These are phyloP conservation scores for Melanotaenia parkinsoni DNA, from an alignment of 2,797 vertebrate species.

Conservation along the genomic window DNA sequence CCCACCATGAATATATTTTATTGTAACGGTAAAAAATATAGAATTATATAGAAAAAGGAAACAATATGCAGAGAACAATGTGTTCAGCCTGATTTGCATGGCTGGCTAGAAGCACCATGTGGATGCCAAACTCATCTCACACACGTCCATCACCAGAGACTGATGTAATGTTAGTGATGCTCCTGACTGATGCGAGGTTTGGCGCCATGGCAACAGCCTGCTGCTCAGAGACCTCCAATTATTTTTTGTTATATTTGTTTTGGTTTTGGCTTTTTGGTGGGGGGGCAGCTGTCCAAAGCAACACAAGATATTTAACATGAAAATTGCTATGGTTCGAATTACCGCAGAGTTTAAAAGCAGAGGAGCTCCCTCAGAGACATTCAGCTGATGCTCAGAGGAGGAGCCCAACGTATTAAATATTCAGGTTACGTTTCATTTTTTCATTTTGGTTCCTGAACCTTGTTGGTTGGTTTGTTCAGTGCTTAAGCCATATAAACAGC, in stretches of 20 bases:
- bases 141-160: constrained; percentile 61
- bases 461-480: too few relatives aligned
- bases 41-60: not conserved
- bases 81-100: constrained; percentile 23
- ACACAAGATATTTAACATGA: constrained; percentile 12
- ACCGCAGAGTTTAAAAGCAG: too few relatives aligned
- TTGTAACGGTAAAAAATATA: not conserved
- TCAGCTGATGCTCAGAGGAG: too few relatives aligned
- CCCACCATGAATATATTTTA: too few relatives aligned
- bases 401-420: too few relatives aligned
- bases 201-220: constrained; percentile 63
- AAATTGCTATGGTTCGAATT: not conserved
- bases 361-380: too few relatives aligned
- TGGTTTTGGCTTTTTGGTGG: not conserved
- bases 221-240: constrained; percentile 40
- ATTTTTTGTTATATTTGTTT: constrained; percentile 9
- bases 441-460: too few relatives aligned
- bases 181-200: constrained; percentile 27
- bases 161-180: constrained; percentile 54
- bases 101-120: constrained; percentile 49
- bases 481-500: too few relatives aligned
- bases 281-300: constrained; percentile 20
- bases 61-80: constrained; percentile 1
- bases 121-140: constrained; percentile 65
- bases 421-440: too few relatives aligned